Evolutionary conservation across 2,797 vertebrate species (phyloP), one percentile per base, ranked within the genome.

Genomic region (Hippocampus kuda): DNA sequence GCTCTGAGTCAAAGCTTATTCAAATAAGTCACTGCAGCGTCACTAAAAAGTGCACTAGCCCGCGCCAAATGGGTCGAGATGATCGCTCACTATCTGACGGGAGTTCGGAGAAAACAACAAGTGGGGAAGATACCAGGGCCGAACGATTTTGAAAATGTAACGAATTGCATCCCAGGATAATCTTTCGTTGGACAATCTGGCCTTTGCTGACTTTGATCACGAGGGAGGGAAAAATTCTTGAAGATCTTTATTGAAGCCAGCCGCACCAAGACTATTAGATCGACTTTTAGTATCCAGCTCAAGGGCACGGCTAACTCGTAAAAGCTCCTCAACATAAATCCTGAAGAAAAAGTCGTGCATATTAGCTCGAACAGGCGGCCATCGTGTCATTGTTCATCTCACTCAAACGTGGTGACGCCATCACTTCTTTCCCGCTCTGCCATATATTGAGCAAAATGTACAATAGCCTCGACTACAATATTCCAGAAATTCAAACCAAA

Each of bases 21-120:
- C 87, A 83, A 87, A 87, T 81, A 85, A 88, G 81, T 85, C 82
- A 83, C 81, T 84, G 84, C 85, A 86, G 76, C 82, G 86, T 84
- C 81, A 85, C 81, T 82, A 80, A 83, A 72, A 70, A 81, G 69
- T 74, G 73, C 68, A 79, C 77, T 80, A 73, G 41, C 73, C 64
- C 70, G 82, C 34, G 79, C 80, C 84, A 87, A 83, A 86, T 84
- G 80, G 84, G 84, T 83, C 75, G 73, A 77, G 77, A 82, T 80
- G 81, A 84, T 57, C 70, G 54, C 46, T 74, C 72, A 68, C 67
- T 77, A 76, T 79, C 63, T 67, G 75, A 81, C 75, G 18, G 8
- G 4, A 30, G 16, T 24, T 81, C 66, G n/a, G 71, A 54, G 74
- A 56, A 42, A 51, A 75, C 53, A 42, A 60, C 66, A 68, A 66